phyloP scores from a whole-genome alignment of 2,113 vertebrate genomes.

The Sardina pilchardus region DNA sequence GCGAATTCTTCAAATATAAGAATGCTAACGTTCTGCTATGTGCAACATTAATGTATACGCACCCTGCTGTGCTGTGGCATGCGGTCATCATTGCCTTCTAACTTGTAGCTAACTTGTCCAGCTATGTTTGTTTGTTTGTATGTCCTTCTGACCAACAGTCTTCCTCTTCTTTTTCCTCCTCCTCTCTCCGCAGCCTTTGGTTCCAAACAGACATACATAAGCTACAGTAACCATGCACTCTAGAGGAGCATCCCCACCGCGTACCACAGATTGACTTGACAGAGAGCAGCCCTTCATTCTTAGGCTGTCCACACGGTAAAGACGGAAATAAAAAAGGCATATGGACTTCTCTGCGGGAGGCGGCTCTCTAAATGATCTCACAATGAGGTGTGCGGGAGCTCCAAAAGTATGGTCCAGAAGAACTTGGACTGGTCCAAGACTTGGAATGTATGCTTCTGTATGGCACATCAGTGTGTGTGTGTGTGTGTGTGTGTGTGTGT shows the following conservation, averaged over 20 bases:
- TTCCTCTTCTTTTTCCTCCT: slow-evolving; percentile 35
- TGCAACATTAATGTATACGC: background rate
- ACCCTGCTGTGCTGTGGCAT: background rate
- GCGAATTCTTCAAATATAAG: background rate
- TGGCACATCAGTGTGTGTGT: background rate
- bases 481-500: background rate
- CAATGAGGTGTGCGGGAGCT: background rate
- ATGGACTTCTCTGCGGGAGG: background rate
- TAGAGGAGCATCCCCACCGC: slow-evolving; percentile 65
- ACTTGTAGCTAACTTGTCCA: background rate
- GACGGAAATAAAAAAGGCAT: background rate
- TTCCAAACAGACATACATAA: slow-evolving; percentile 97
- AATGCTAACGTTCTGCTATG: background rate
- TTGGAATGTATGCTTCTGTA: background rate
- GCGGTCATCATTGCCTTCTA: background rate
- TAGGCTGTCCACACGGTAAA: slow-evolving; percentile 47
- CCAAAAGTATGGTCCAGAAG: background rate
- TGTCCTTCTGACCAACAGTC: background rate
- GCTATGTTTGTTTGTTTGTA: background rate
- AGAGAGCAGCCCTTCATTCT: slow-evolving; percentile 24
- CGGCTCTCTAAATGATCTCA: background rate
- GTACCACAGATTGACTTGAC: background rate
- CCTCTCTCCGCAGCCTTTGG: slow-evolving; percentile 79
- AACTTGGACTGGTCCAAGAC: background rate
- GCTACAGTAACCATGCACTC: slow-evolving; percentile 98